Conservation (phyloP, 2,113 vertebrate genomes). For the Trinectes maculatus region DNA sequence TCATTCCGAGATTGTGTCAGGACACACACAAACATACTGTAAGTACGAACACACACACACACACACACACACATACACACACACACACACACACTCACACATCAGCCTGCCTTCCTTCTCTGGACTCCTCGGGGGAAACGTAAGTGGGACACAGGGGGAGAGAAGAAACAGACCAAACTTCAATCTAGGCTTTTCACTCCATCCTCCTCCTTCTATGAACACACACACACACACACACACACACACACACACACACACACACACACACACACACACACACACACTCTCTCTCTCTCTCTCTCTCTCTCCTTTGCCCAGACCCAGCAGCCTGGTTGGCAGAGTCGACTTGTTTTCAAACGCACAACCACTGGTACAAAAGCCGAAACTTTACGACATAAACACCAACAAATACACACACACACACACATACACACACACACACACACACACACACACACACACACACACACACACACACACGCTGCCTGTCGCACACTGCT, state of each 20-base stretch:
- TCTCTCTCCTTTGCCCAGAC: slow-evolving; percentile 40
- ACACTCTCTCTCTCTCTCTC: slow-evolving; percentile 11
- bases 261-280: not conserved
- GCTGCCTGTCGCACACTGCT: slow-evolving; percentile 22
- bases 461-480: slow-evolving; percentile 12
- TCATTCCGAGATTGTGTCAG: slow-evolving; percentile 35
- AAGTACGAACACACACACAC: slow-evolving; percentile 30
- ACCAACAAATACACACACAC: not conserved
- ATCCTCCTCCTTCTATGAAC: slow-evolving; percentile 35
- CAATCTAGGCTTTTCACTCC: slow-evolving; percentile 66
- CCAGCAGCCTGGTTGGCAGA: slow-evolving; percentile 41
- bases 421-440: not conserved
- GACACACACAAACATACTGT: slow-evolving; percentile 2
- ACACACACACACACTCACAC: slow-evolving; percentile 7
- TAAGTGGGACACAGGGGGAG: slow-evolving; percentile 76
- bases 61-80: slow-evolving; percentile 8
- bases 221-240: slow-evolving; percentile 10
- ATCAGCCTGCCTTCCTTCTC: slow-evolving; percentile 44
- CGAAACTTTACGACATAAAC: too few relatives aligned
- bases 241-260: slow-evolving; percentile 3
- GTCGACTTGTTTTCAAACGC: slow-evolving; percentile 16
- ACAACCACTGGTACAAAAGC: not conserved
- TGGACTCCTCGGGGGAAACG: slow-evolving; percentile 65
- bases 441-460: not conserved
- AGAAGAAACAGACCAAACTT: slow-evolving; percentile 76